These are phyloP conservation scores for Heliconius eleuchia DNA, from an alignment of 1,140 invertebrate genomes.

Conservation along the genomic window DNA sequence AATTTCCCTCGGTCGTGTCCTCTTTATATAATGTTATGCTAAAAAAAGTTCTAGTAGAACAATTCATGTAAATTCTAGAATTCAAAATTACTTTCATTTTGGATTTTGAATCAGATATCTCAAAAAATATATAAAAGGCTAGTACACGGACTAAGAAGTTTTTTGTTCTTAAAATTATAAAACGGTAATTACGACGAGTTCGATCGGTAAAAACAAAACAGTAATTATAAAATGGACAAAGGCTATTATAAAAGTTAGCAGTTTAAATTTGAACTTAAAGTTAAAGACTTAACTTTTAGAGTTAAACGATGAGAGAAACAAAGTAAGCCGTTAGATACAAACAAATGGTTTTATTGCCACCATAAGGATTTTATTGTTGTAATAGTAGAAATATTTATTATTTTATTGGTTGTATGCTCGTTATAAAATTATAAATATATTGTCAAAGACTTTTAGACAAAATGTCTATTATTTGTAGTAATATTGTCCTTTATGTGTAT, in stretches of 20 bases:
- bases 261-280: background rate
- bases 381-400: slow-evolving; percentile 35
- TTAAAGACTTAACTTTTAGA: background rate
- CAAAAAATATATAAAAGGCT: too few relatives aligned
- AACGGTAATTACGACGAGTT: slow-evolving; percentile 6
- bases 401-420: slow-evolving; percentile 14
- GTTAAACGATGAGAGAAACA: background rate
- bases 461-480: background rate
- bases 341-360: slow-evolving; percentile 52
- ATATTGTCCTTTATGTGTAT: slow-evolving; percentile 4
- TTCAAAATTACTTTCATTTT: too few relatives aligned
- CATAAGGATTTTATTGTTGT: slow-evolving; percentile 35
- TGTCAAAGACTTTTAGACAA: slow-evolving; percentile 7
- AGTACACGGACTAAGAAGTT: background rate
- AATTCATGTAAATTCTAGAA: too few relatives aligned
- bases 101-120: too few relatives aligned
- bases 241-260: background rate
- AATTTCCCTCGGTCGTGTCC: too few relatives aligned
- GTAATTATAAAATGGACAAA: slow-evolving; percentile 21
- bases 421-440: slow-evolving; percentile 11
- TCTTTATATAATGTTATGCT: too few relatives aligned
- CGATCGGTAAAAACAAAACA: slow-evolving; percentile 19
- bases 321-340: slow-evolving; percentile 44
- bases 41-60: too few relatives aligned
- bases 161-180: background rate